Evolutionary conservation across 2,888 invertebrate species (phyloP).

Genomic region (Xestobium rufovillosum): DNA sequence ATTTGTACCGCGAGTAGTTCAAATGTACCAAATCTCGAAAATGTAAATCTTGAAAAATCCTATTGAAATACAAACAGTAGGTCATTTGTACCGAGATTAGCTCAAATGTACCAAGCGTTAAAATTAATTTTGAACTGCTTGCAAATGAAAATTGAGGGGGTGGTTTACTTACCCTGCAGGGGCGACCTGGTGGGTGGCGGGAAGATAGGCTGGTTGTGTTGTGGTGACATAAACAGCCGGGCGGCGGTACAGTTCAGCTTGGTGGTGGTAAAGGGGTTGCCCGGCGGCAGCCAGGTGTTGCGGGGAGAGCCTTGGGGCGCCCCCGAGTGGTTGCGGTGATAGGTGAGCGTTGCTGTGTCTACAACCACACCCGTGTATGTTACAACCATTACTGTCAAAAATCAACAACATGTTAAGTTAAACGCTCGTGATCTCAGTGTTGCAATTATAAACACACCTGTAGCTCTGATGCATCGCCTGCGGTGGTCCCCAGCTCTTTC

Average conservation of each 20-base stretch:
- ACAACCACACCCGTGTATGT: slow-evolving; percentile 21
- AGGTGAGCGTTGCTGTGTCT: slow-evolving; percentile 45
- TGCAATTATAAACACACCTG: no score
- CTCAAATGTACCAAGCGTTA: no score
- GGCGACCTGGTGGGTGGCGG: slow-evolving; percentile 48
- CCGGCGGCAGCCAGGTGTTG: slow-evolving; percentile 48
- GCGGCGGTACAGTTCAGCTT: slow-evolving; percentile 57
- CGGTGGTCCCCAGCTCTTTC: slow-evolving; percentile 42
- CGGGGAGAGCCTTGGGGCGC: slow-evolving; percentile 46
- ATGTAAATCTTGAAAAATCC: no score
- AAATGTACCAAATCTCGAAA: no score
- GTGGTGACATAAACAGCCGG: slow-evolving; percentile 64
- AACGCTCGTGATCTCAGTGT: no score
- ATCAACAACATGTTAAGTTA: not conserved
- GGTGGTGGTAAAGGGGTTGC: slow-evolving; percentile 57
- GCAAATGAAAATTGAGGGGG: no score
- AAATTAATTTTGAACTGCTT: no score
- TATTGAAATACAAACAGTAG: no score
- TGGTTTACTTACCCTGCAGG: slow-evolving; percentile 44
- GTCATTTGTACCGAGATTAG: no score
- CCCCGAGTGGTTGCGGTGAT: slow-evolving; percentile 46
- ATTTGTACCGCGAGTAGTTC: no score
- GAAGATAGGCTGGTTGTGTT: slow-evolving; percentile 48
- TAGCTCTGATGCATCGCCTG: slow-evolving; percentile 47
- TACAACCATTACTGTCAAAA: slow-evolving; percentile 2